A percentile compares a stretch with the other conserved stretches of the same genome.
These are phyloP conservation scores for Actenoides hombroni DNA, from an alignment of 2,113 vertebrate genomes.

Conservation along the genomic window DNA sequence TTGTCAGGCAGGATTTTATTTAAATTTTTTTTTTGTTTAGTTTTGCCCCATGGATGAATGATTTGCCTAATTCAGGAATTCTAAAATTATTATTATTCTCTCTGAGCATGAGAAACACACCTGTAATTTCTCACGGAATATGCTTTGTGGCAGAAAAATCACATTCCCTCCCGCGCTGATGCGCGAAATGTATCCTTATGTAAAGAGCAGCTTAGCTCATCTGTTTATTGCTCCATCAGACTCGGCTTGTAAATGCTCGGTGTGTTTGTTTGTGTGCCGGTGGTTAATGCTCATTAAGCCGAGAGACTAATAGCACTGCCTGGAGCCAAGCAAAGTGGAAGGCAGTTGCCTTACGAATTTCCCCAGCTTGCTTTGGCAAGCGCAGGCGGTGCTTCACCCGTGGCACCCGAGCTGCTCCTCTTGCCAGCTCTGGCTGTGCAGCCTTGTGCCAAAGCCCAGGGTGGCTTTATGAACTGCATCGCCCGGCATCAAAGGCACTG, in stretches of 20 bases:
- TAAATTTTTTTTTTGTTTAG: neutral
- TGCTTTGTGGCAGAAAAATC: conserved; percentile 27
- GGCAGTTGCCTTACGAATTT: neutral
- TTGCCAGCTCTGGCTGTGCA: neutral
- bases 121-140: conserved; percentile 45
- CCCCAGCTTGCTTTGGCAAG: neutral
- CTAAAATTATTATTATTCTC: conserved; percentile 22
- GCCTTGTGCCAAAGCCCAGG: neutral
- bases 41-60: conserved; percentile 30
- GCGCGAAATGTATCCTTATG: neutral
- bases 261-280: neutral
- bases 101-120: conserved; percentile 50
- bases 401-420: neutral
- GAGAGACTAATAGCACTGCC: neutral
- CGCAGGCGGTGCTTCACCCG: neutral
- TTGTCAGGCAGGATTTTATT: conserved; percentile 47
- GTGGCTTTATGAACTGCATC: fast-evolving
- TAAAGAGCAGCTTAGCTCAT: neutral
- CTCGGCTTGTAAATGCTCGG: neutral
- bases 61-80: conserved; percentile 54
- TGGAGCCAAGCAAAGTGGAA: conserved; percentile 7
- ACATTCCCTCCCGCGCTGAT: neutral
- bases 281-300: conserved; percentile 29
- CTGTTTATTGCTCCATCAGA: neutral
- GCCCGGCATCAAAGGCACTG: neutral